A percentile compares a stretch with the other conserved stretches of the same genome.
phyloP scores from a whole-genome alignment of 2,113 vertebrate genomes.

The Zeus faber region DNA sequence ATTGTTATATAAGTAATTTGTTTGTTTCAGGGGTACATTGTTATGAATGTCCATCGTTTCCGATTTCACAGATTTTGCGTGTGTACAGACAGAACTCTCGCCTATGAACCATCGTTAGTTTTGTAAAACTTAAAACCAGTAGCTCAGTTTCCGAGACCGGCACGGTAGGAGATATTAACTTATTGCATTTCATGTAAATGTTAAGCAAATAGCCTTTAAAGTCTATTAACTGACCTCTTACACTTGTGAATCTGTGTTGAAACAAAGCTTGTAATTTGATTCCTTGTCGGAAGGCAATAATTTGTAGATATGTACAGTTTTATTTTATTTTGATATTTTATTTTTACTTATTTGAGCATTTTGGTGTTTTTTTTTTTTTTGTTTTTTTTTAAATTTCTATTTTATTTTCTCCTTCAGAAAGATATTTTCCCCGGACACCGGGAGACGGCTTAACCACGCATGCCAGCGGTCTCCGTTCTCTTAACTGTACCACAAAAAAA shows the following conservation, averaged over 20 bases:
- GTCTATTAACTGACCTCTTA: conserved; percentile 83
- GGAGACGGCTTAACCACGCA: conserved; percentile 85
- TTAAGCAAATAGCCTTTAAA: conserved; percentile 77
- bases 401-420: conserved; percentile 76
- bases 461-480: conserved; percentile 83
- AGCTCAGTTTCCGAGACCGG: conserved; percentile 39
- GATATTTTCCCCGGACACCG: conserved; percentile 77
- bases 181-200: conserved; percentile 68
- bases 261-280: conserved; percentile 85
- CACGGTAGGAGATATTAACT: conserved; percentile 44
- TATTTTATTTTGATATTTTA: conserved; percentile 47
- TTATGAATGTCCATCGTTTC: conserved; percentile 68
- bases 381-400: conserved; percentile 76
- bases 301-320: conserved; percentile 95
- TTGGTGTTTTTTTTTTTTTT: conserved; percentile 70
- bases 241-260: conserved; percentile 76
- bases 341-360: conserved; percentile 45
- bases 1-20: conserved; percentile 83
- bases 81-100: conserved; percentile 38
- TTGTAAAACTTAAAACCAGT: conserved; percentile 25
- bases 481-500: conserved; percentile 81
- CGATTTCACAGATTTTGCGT: conserved; percentile 13
- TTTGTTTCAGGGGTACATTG: conserved; percentile 80
- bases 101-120: conserved; percentile 23
- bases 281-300: conserved; percentile 97